Evolutionary conservation across 2,797 vertebrate species (phyloP), one percentile per base, ranked within the genome.

Genomic region (Tauraco hartlaubi): DNA sequence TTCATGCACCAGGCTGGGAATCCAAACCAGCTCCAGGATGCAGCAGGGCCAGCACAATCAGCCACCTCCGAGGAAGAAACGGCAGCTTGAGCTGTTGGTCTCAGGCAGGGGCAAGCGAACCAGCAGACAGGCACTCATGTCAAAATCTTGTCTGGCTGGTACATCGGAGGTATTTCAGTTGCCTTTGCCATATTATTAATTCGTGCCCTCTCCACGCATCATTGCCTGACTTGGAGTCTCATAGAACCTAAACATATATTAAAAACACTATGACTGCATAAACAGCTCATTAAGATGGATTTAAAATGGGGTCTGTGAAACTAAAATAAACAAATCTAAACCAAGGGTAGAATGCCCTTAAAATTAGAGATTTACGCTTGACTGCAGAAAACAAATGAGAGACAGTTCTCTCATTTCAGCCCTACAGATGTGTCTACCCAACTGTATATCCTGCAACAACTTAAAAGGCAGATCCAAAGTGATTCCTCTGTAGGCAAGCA

Each of bases 301-400:
- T 94, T 91, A 37, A 95, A 94, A 94, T 79, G 44, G 62, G 55
- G 48, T 54, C 69, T 81, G 31, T 78, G 94, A 88, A 94, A 93
- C 66, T 55, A 90, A 95, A 97, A 94, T 78, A 96, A 96, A 93
- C 90, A 94, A 90, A 94, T 80, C 79, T 91, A 96, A 97, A 69
- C 51, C 86, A 95, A 94, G 85, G 51, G 43, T 95, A 92, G 89
- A 94, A 96, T 88, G 78, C 39, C 82, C 58, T 96, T 94, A 95
- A 94, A 96, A 90, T 85, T 59, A 88, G 94, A 92, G 91, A 91
- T 86, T 85, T 92, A 84, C 85, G 89, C 82, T 92, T 91, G 76
- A 85, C 54, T 94, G 79, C 54, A 95, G 73, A 88, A 93, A 94
- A 83, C 73, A 94, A 96, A 97, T 0, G 23, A 94, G 72, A 78